Conservation (phyloP, 1,140 invertebrate species). For the Sycophila sp. region DNA sequence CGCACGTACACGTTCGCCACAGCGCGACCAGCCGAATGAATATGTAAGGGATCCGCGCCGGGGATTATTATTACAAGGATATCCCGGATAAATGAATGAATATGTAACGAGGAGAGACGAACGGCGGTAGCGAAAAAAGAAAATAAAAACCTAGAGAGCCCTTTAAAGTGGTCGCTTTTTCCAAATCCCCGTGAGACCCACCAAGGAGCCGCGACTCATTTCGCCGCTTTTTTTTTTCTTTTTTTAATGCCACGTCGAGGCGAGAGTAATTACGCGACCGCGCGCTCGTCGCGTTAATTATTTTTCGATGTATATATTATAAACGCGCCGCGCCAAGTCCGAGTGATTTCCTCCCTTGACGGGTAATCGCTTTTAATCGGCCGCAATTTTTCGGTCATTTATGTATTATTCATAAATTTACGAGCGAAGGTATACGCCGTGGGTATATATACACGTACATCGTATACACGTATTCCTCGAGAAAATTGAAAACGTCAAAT, state of each 20-base stretch:
- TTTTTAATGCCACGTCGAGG: background rate
- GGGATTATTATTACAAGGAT: constrained; percentile 32
- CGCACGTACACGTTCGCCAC: background rate
- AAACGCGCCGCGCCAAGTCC: too few species aligned
- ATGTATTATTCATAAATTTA: too few species aligned
- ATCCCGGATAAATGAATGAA: constrained; percentile 30
- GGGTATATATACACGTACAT: too few species aligned
- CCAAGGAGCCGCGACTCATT: background rate
- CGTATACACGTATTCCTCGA: too few species aligned
- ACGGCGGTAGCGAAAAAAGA: background rate
- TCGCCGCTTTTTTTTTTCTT: background rate
- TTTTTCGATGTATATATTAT: too few species aligned
- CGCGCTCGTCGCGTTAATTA: background rate
- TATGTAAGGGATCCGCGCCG: constrained; percentile 1
- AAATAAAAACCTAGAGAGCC: too few species aligned
- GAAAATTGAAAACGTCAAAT: too few species aligned
- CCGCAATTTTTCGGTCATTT: too few species aligned
- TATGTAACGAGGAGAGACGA: constrained; percentile 11
- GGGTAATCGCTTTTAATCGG: too few species aligned
- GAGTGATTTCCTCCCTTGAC: too few species aligned
- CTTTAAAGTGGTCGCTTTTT: constrained; percentile 16
- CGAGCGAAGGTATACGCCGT: too few species aligned
- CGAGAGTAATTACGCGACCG: background rate
- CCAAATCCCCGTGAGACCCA: constrained; percentile 10
- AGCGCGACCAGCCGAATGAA: background rate